Conservation (phyloP, 2,888 invertebrate genomes). For the Leptarthrus brevirostris region DNA sequence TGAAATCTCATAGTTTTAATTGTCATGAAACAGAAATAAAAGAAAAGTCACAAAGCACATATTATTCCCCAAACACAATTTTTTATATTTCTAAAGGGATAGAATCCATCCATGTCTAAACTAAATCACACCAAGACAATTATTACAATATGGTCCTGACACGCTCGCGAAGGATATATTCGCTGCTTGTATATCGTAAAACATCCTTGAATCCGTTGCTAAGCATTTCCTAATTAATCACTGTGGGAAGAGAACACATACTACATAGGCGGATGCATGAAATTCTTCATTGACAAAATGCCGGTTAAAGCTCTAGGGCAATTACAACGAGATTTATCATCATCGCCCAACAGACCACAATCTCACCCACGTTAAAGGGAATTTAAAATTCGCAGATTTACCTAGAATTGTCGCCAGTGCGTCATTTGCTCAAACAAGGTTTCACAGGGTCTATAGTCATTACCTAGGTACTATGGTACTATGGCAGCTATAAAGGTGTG, state of each 20-base stretch:
- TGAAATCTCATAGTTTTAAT: too few relatives aligned
- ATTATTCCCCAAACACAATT: too few relatives aligned
- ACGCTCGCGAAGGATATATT: neutral
- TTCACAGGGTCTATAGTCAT: too few relatives aligned
- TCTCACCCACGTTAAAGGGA: neutral
- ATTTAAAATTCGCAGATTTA: constrained; percentile 18
- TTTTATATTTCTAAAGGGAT: too few relatives aligned
- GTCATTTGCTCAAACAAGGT: too few relatives aligned
- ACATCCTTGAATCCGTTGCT: neutral
- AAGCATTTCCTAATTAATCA: constrained; percentile 19
- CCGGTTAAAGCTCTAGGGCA: neutral
- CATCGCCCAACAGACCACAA: neutral
- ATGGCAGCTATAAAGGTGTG: too few relatives aligned
- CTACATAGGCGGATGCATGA: neutral
- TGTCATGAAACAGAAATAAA: too few relatives aligned
- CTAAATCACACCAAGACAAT: neutral
- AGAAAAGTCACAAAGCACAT: too few relatives aligned
- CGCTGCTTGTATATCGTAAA: neutral
- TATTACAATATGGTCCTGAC: neutral
- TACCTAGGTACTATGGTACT: too few relatives aligned
- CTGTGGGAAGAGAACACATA: neutral
- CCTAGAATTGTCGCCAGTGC: too few relatives aligned
- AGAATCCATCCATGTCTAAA: too few relatives aligned
- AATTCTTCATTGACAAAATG: constrained; percentile 2
- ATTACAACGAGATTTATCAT: constrained; percentile 15